phyloP scores from a whole-genome alignment of 2,113 vertebrate genomes.

The Lanius ludovicianus region DNA sequence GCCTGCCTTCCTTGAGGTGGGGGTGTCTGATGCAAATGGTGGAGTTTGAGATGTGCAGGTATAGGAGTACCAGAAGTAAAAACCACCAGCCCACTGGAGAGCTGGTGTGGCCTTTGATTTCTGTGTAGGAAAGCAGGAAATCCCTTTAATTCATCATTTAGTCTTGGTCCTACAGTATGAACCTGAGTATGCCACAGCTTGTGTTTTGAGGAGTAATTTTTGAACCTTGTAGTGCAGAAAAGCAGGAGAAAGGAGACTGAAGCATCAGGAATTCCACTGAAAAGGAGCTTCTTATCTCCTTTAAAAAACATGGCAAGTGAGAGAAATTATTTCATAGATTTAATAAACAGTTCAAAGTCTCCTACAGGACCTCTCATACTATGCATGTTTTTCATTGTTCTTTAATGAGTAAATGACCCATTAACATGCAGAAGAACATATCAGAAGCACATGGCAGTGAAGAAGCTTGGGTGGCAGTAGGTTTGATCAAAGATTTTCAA shows the following conservation, averaged over 20 bases:
- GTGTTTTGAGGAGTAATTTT: background rate
- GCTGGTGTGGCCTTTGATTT: background rate
- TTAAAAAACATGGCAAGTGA: slow-evolving; percentile 7
- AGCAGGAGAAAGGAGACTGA: background rate
- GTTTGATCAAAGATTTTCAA: slow-evolving; percentile 80
- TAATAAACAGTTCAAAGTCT: slow-evolving; percentile 75
- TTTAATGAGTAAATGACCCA: slow-evolving; percentile 77
- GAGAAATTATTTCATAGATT: slow-evolving; percentile 68
- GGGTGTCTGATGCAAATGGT: background rate
- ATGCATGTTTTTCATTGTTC: slow-evolving; percentile 71
- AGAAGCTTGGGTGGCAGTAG: slow-evolving; percentile 66
- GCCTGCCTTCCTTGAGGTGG: background rate
- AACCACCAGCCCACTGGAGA: accelerated
- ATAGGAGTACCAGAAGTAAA: background rate
- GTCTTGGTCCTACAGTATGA: background rate
- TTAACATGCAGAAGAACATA: slow-evolving; percentile 65
- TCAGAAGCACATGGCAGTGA: slow-evolving; percentile 79
- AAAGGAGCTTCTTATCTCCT: slow-evolving; percentile 15
- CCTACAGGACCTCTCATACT: slow-evolving; percentile 55
- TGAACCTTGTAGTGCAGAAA: background rate
- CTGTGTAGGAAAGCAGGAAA: background rate
- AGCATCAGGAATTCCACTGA: background rate
- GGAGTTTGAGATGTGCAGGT: background rate
- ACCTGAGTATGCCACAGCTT: background rate
- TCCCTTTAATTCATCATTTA: background rate